Conservation (phyloP, 1,140 invertebrate genomes). For the Aradophagus sp. region DNA sequence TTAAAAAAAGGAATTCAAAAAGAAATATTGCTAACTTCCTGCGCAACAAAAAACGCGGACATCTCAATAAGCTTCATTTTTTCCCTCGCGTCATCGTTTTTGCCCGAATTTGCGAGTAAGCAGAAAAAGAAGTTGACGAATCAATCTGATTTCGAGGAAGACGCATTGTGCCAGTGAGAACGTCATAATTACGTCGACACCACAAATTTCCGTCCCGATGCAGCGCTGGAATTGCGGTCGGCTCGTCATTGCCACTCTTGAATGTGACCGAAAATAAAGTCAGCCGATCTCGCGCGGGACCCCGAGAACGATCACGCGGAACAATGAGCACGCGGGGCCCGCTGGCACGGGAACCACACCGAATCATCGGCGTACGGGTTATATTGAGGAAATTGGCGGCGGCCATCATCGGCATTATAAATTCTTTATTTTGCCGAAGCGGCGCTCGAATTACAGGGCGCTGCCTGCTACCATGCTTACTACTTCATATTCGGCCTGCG, state of each 20-base stretch:
- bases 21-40: no score
- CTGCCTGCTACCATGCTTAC: slow-evolving; percentile 72
- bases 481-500: slow-evolving; percentile 67
- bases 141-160: slow-evolving; percentile 27
- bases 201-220: slow-evolving; percentile 46
- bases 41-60: no score
- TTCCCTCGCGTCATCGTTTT: no score
- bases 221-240: slow-evolving; percentile 40
- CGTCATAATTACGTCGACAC: slow-evolving; percentile 41
- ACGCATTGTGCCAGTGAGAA: slow-evolving; percentile 34
- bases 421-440: slow-evolving; percentile 74
- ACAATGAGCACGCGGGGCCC: slow-evolving; percentile 59
- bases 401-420: slow-evolving; percentile 75
- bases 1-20: no score
- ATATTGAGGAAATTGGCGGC: slow-evolving; percentile 71
- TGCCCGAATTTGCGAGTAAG: no score
- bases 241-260: slow-evolving; percentile 25
- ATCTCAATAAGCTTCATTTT: no score
- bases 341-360: slow-evolving; percentile 59
- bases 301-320: slow-evolving; percentile 26
- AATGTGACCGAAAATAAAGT: slow-evolving; percentile 50
- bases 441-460: slow-evolving; percentile 73
- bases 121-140: slow-evolving; percentile 1
- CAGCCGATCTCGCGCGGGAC: no score
- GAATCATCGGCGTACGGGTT: slow-evolving; percentile 70